Evolutionary conservation across 2,113 vertebrate species (phyloP).

Genomic region (Gyps fulvus): DNA sequence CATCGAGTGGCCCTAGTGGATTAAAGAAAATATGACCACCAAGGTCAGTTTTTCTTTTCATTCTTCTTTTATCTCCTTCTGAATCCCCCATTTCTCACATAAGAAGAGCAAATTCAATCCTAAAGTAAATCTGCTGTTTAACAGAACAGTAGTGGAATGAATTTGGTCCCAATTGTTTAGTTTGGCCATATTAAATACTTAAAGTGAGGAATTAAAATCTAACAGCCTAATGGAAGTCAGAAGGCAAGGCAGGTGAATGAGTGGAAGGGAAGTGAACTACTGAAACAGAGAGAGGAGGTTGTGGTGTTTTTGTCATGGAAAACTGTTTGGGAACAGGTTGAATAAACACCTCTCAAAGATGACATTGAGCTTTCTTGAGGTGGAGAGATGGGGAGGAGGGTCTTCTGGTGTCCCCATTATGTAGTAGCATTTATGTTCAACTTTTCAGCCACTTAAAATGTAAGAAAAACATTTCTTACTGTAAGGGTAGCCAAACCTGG

Average conservation of each 20-base stretch:
- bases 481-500: neutral
- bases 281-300: neutral
- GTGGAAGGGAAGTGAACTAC: neutral
- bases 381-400: neutral
- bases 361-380: neutral
- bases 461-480: neutral
- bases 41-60: constrained; percentile 42
- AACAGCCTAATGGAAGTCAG: neutral
- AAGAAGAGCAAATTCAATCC: neutral
- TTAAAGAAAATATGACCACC: constrained; percentile 64
- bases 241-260: neutral
- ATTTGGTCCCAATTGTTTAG: neutral
- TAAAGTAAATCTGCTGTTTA: neutral
- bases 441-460: neutral
- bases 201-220: neutral
- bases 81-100: neutral
- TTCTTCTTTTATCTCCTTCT: constrained; percentile 10
- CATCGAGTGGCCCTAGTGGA: constrained; percentile 30
- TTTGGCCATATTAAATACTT: neutral
- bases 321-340: neutral
- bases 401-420: neutral
- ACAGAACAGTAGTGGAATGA: neutral
- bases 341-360: neutral
- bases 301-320: neutral
- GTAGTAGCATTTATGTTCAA: neutral